Conservation (phyloP, 2,797 vertebrate genomes). For the Tapirus indicus region DNA sequence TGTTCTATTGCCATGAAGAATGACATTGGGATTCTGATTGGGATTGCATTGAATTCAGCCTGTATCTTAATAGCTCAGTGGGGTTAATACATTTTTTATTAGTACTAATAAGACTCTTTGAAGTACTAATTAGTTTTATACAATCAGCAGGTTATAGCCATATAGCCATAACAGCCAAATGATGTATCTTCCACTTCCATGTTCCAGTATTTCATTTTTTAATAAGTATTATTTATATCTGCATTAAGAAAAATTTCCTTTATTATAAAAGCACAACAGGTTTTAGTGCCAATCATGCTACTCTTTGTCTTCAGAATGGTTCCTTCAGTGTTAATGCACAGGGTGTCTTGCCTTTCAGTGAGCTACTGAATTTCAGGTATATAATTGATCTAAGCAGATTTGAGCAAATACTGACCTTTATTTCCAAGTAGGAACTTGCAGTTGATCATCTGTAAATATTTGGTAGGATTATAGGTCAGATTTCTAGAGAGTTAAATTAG, state of each 20-base stretch:
- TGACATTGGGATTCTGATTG: too few relatives aligned
- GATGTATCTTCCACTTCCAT: background rate
- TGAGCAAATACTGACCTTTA: background rate
- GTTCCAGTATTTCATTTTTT: background rate
- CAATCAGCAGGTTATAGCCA: background rate
- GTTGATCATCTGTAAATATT: conserved; percentile 23
- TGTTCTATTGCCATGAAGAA: too few relatives aligned
- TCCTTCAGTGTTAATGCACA: background rate
- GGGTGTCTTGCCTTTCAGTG: background rate
- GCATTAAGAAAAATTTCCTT: background rate
- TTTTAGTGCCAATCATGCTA: background rate
- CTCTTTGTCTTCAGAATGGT: background rate
- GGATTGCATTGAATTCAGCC: background rate
- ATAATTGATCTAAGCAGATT: background rate
- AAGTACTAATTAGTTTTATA: background rate
- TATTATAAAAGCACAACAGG: background rate
- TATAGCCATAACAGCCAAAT: background rate
- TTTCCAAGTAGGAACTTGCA: background rate
- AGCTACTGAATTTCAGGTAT: background rate
- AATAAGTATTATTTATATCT: background rate
- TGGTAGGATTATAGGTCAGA: background rate
- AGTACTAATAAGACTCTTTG: background rate
- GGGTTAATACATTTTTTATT: conserved; percentile 1
- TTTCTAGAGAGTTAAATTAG: conserved; percentile 29
- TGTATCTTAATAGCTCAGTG: background rate